These are phyloP conservation scores for Rhizoglyphus robini DNA, from an alignment of 1,140 invertebrate genomes.

Conservation along the genomic window DNA sequence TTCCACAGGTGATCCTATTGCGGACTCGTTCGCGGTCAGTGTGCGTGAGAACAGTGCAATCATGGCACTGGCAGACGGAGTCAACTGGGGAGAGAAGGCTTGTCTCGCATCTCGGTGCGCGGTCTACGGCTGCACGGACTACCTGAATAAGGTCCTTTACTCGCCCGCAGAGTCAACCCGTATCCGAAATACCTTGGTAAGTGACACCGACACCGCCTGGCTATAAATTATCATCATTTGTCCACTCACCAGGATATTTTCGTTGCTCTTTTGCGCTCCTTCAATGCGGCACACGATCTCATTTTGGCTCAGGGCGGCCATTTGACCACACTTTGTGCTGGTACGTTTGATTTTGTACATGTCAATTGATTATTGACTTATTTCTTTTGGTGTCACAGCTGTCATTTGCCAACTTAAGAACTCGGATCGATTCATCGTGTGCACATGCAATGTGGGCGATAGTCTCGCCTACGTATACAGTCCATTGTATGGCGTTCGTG, in stretches of 20 bases:
- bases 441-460: constrained; percentile 81
- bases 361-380: not conserved
- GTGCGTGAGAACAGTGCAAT: constrained; percentile 62
- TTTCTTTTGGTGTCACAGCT: constrained; percentile 37
- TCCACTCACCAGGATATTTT: constrained; percentile 51
- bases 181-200: constrained; percentile 37
- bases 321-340: constrained; percentile 54
- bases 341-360: constrained; percentile 1
- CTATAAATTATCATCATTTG: not conserved
- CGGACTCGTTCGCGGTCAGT: constrained; percentile 74
- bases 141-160: constrained; percentile 63
- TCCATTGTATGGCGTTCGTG: constrained; percentile 53
- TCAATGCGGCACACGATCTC: constrained; percentile 71
- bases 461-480: constrained; percentile 77
- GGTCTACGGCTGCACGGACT: constrained; percentile 69
- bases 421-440: constrained; percentile 54
- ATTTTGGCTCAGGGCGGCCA: constrained; percentile 73
- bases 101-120: constrained; percentile 73
- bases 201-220: not conserved
- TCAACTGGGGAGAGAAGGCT: constrained; percentile 84
- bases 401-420: constrained; percentile 50
- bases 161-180: constrained; percentile 30
- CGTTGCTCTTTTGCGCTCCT: constrained; percentile 58
- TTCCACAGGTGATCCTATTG: constrained; percentile 62
- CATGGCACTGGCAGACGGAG: constrained; percentile 73